Base-by-base conservation (phyloP, 2,888 invertebrate genomes). In the Drosophila trichaetosa region DNA sequence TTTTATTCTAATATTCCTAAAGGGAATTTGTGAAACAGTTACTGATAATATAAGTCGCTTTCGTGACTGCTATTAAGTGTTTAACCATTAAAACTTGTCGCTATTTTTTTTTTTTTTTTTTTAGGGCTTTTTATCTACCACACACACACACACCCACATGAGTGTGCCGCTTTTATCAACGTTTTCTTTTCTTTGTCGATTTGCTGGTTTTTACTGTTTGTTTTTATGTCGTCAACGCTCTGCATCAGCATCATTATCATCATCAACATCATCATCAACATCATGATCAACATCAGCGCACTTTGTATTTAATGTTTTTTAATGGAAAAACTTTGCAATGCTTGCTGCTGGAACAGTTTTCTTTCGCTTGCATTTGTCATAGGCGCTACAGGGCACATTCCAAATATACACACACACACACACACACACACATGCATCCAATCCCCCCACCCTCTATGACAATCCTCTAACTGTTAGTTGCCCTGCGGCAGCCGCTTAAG, bases 321-420 rank as follows among this genome's bases (percentile, higher is more conserved):
- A 82, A 82, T 82, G 80, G 82, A 82, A 82, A 82, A 82, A 82
- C 82, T 82, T 80, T 82, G 82, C 82, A 77, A 80, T 71, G 69
- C 82, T 68, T 71, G 66, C 75, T 57, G 74, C 52, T 67, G 65
- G 56, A 76, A 65, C 73, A 72, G 76, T 82, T 82, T 79, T 77
- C 77, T 63, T 76, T 65, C 54, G 31, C 66, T 49, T 66, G 69
- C 79, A 79, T 79, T 81, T 81, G 79, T 81, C 81, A 81, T 79
- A 81, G 81, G 79, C 81, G 63, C 69, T 61, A 57, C 77, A 21
- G 63, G 61, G 46, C 74, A 48, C 34, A 54, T 49, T 58, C 48
- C 62, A 48, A 29, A 51, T 6, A 11, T n/a, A 10, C n/a, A 46
- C 29, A 10, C n/a, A 46, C 46, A 13, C 46, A 38, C 18, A 38